These are phyloP conservation scores for Sander lucioperca DNA, from an alignment of 2,113 vertebrate species.

Conservation along the genomic window DNA sequence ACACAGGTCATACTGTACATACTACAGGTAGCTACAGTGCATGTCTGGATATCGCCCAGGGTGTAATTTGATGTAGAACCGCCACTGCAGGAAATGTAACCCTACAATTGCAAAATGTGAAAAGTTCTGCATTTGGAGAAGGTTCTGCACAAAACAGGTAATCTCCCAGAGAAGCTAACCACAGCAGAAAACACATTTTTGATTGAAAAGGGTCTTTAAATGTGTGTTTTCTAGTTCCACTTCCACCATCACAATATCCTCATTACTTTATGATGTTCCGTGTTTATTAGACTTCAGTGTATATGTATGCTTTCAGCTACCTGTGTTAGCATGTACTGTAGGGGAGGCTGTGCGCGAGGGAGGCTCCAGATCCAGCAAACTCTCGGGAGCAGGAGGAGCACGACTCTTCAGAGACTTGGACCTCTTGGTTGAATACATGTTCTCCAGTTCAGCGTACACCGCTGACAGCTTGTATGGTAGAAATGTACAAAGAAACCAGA, in stretches of 20 bases:
- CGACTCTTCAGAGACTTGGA: conserved; percentile 84
- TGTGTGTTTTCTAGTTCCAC: conserved; percentile 57
- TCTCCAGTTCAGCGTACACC: conserved; percentile 94
- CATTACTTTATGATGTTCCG: conserved; percentile 33
- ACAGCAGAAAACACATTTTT: conserved; percentile 8
- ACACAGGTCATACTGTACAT: too few relatives aligned
- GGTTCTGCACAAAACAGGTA: background rate
- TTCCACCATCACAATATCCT: conserved; percentile 63
- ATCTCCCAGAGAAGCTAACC: background rate
- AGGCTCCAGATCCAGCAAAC: conserved; percentile 77
- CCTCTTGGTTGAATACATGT: conserved; percentile 90
- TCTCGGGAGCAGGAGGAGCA: conserved; percentile 86
- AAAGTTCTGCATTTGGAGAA: background rate
- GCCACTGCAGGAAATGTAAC: too few relatives aligned
- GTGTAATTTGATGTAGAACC: too few relatives aligned
- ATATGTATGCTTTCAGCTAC: conserved; percentile 57
- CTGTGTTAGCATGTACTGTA: conserved; percentile 78
- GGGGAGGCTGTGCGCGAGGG: conserved; percentile 81
- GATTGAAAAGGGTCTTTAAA: conserved; percentile 7
- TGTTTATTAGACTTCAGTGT: conserved; percentile 1
- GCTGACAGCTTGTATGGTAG: conserved; percentile 89
- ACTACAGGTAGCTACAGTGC: too few relatives aligned
- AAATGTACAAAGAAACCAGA: conserved; percentile 49
- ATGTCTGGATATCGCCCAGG: too few relatives aligned
- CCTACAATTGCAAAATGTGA: background rate